phyloP scores from a whole-genome alignment of 2,797 vertebrate genomes.

The Tragelaphus oryx region DNA sequence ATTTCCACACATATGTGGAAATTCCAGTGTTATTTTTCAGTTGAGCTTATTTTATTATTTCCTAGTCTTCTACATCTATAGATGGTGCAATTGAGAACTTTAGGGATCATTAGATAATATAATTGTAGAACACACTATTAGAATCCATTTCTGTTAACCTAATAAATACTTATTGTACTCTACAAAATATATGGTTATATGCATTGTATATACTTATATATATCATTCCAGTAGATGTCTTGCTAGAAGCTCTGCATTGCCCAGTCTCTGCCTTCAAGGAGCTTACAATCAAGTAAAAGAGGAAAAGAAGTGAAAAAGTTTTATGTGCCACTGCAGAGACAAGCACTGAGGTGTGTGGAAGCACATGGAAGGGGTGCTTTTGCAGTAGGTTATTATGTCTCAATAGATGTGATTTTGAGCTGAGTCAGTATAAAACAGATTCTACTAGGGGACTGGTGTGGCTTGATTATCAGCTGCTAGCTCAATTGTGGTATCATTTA shows the following conservation, averaged over 20 bases:
- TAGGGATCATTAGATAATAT: not conserved
- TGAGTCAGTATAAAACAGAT: not conserved
- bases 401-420: not conserved
- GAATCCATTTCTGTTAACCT: not conserved
- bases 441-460: not conserved
- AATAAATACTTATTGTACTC: not conserved
- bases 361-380: too few species aligned
- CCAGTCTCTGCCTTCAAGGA: not conserved
- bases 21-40: not conserved
- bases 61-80: not conserved
- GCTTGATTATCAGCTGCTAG: not conserved
- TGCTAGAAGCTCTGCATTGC: not conserved
- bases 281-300: not conserved
- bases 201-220: not conserved
- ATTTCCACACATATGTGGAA: not conserved
- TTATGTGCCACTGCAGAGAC: not conserved
- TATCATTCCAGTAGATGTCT: not conserved
- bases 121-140: not conserved
- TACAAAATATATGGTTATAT: not conserved
- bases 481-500: not conserved
- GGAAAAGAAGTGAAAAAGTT: not conserved
- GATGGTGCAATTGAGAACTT: not conserved
- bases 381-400: not conserved
- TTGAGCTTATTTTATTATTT: not conserved
- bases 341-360: not conserved